Conservation (phyloP, 2,113 vertebrate genomes). For the Cephalopterus ornatus region DNA sequence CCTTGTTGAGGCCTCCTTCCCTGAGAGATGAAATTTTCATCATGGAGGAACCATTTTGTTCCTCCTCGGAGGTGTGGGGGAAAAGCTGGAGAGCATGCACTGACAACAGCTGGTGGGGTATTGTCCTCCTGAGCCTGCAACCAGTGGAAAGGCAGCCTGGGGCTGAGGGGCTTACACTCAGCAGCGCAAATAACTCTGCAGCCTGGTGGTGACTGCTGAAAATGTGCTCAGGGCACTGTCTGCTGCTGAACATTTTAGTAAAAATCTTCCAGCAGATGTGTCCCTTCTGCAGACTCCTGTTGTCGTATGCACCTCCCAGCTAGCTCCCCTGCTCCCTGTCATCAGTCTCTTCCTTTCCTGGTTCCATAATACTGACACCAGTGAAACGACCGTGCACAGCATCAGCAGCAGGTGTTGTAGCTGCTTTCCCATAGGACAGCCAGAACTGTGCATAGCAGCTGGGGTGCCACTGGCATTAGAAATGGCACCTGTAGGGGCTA, state of each 20-base stretch:
- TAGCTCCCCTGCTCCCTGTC: background rate
- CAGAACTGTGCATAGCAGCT: fast-evolving
- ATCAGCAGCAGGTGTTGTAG: background rate
- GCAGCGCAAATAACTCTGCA: background rate
- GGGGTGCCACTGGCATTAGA: background rate
- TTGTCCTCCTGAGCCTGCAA: background rate
- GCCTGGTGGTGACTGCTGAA: background rate
- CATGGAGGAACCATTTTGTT: background rate
- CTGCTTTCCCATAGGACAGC: background rate
- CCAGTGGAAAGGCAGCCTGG: background rate
- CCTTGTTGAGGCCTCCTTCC: background rate
- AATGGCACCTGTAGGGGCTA: background rate
- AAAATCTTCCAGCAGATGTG: background rate
- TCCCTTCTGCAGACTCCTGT: background rate
- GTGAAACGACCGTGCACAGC: fast-evolving
- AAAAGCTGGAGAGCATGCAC: background rate
- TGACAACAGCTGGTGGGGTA: background rate
- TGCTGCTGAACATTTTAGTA: background rate
- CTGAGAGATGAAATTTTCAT: background rate
- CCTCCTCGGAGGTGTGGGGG: background rate
- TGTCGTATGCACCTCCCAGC: background rate
- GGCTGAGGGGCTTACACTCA: background rate
- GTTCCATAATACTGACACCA: fast-evolving
- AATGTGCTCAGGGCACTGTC: background rate
- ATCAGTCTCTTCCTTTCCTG: background rate